A percentile compares a stretch with the other conserved stretches of the same genome.
These are phyloP conservation scores for Mycalesis mineus DNA, from an alignment of 2,888 invertebrate genomes.

Conservation along the genomic window DNA sequence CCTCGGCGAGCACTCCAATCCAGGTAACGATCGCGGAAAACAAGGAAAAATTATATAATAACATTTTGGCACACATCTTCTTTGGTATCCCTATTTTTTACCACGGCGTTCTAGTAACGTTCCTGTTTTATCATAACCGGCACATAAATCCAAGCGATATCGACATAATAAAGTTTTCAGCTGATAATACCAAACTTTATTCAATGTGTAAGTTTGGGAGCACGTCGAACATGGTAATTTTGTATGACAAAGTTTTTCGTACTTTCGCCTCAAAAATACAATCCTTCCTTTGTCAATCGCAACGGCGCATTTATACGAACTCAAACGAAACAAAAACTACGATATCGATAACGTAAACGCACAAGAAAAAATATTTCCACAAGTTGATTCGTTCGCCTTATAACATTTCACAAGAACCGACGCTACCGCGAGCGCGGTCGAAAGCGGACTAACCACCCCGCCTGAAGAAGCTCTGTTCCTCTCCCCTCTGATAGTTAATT, in stretches of 20 bases:
- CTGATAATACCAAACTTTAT: conserved; percentile 41
- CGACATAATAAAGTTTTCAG: conserved; percentile 58
- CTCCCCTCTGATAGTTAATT: conserved; percentile 77
- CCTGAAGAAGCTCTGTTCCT: conserved; percentile 73
- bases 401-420: conserved; percentile 45
- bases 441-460: conserved; percentile 78
- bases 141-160: conserved; percentile 52
- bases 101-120: conserved; percentile 48
- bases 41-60: conserved; percentile 72
- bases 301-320: conserved; percentile 30
- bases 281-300: background rate
- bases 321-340: conserved; percentile 53
- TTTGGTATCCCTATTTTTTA: conserved; percentile 64
- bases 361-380: conserved; percentile 63
- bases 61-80: conserved; percentile 78
- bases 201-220: conserved; percentile 25
- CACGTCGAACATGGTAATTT: conserved; percentile 24
- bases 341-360: conserved; percentile 48
- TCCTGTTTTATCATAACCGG: conserved; percentile 66
- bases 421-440: conserved; percentile 67
- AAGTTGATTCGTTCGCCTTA: conserved; percentile 62
- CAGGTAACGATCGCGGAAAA: conserved; percentile 65
- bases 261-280: background rate
- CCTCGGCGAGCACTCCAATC: conserved; percentile 78
- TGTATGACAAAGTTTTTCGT: conserved; percentile 15